Base-by-base conservation (phyloP, 2,113 vertebrate species). In the Campylomormyrus tamandua region DNA sequence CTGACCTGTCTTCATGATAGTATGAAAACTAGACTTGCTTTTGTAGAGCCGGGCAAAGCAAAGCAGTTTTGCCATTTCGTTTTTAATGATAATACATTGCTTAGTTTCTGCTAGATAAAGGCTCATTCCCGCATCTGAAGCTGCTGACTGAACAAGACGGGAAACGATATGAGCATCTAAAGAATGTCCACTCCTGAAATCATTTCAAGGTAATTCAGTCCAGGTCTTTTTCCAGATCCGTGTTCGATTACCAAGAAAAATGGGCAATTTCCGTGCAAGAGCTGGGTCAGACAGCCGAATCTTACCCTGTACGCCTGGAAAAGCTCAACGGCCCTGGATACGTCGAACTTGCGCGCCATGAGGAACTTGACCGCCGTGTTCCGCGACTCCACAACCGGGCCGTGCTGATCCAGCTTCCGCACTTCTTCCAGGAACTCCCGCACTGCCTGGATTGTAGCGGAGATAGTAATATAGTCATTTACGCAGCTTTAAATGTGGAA, bases 271-370 rank as follows among this genome's bases (percentile, higher is more conserved):
- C 85, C 85, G 3, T 15, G 74, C 17, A 17, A 10, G 3, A 42
- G 88, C 21, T 21, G 42, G 46, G 31, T 42, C 19, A n/a, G 87
- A 42, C 9, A 42, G 87, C 17, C 0, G 27, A 6, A 49, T 52
- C 83, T 88, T 94, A 96, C 96, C 95, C 96, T 96, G 91, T 96
- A 97, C 31, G 95, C 96, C 92, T 97, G 96, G 91, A 96, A 96
- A 88, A 97, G 96, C 91, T 96, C 94, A 87, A 96, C 95, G 92
- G 96, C 95, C 95, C 96, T 94, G 90, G 93, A 93, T 88, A 97
- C 95, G 50, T 97, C 96, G 93, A 97, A 97, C 93, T 97, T 97
- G 90, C 96, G 95, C 92, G 96, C 96, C 96, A 96, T 96, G 91
- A 97, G 96, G 93, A 97, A 97, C 92, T 97, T 97, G 89, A 97